A percentile compares a stretch with the other conserved stretches of the same genome.
Evolutionary conservation across 2,888 invertebrate genomes (phyloP).

Genomic region (Caenorhabditis sp.): DNA sequence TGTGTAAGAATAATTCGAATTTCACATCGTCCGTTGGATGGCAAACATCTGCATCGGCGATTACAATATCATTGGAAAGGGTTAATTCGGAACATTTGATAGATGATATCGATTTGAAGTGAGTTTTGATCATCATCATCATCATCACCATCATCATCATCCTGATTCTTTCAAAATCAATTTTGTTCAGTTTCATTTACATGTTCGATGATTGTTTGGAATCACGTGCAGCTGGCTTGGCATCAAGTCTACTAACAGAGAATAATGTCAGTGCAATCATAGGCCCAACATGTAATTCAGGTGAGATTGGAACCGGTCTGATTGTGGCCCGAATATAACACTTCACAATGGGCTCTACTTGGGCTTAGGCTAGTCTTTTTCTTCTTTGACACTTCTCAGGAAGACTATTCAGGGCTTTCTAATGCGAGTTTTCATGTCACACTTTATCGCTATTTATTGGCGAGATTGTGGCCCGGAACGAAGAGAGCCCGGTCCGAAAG

Average conservation of each 20-base stretch:
- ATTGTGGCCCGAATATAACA: too few relatives aligned
- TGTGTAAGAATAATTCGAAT: slow-evolving; percentile 43
- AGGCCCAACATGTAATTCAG: slow-evolving; percentile 48
- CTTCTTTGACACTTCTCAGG: too few relatives aligned
- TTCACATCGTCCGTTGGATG: slow-evolving; percentile 39
- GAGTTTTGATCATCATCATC: not conserved
- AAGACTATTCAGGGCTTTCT: too few relatives aligned
- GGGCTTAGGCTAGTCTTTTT: too few relatives aligned
- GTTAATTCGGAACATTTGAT: slow-evolving; percentile 37
- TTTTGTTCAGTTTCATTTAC: slow-evolving; percentile 38
- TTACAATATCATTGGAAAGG: slow-evolving; percentile 48
- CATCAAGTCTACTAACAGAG: slow-evolving; percentile 35
- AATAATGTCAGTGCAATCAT: slow-evolving; percentile 49
- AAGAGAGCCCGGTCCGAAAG: too few relatives aligned
- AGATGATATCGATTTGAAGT: slow-evolving; percentile 43
- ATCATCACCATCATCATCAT: too few relatives aligned
- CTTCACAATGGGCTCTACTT: too few relatives aligned
- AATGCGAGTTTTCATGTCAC: too few relatives aligned
- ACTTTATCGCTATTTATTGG: too few relatives aligned
- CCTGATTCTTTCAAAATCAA: not conserved
- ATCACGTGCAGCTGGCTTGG: slow-evolving; percentile 36
- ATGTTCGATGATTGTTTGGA: slow-evolving; percentile 49
- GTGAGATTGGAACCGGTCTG: slow-evolving; percentile 5
- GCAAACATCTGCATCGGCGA: slow-evolving; percentile 45
- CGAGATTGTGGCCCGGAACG: too few relatives aligned